Percentiles rank a stretch among this genome's conserved stretches.
Conservation (phyloP, 2,888 invertebrate genomes). For the Carcina quercana region DNA sequence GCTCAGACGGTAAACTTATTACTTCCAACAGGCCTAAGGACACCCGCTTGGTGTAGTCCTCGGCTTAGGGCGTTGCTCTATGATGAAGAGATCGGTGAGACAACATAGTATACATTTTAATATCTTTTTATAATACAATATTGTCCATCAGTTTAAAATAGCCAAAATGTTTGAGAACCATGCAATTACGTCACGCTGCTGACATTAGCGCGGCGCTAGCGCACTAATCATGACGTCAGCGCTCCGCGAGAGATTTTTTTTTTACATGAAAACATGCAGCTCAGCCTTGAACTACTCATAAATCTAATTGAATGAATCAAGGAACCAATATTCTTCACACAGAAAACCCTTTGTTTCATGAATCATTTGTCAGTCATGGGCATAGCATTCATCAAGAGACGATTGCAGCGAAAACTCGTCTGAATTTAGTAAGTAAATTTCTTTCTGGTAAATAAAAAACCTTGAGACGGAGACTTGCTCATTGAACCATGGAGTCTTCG, state of each 20-base stretch:
- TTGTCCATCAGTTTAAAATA: background rate
- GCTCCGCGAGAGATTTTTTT: too few species aligned
- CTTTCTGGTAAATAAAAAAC: conserved; percentile 19
- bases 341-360: conserved; percentile 2
- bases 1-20: too few species aligned
- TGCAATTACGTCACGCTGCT: background rate
- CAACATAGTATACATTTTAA: too few species aligned
- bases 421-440: conserved; percentile 21
- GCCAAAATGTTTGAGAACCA: background rate
- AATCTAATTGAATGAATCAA: conserved; percentile 12
- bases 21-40: too few species aligned
- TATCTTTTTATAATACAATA: background rate
- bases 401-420: background rate
- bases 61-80: too few species aligned
- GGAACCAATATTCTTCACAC: conserved; percentile 3
- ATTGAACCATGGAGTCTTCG: conserved; percentile 24
- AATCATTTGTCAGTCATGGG: background rate
- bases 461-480: conserved; percentile 31
- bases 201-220: too few species aligned
- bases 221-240: too few species aligned
- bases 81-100: too few species aligned
- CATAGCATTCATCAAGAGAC: background rate
- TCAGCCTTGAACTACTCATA: conserved; percentile 10
- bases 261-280: conserved; percentile 22
- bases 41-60: too few species aligned